Evolutionary conservation across 2,797 vertebrate genomes (phyloP).

Genomic region (Anguilla anguilla): DNA sequence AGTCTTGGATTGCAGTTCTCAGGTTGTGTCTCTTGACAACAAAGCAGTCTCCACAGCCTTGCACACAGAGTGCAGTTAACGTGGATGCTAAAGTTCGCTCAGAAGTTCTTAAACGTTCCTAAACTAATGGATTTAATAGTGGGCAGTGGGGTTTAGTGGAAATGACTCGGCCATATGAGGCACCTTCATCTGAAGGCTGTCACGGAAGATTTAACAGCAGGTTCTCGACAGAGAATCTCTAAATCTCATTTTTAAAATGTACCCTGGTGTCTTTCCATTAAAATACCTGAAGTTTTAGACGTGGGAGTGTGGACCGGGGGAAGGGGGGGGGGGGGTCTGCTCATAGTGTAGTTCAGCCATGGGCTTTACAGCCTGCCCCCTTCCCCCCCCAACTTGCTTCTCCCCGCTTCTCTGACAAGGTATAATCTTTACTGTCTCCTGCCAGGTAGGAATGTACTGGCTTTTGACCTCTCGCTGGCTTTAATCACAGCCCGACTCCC

Average conservation of each 20-base stretch:
- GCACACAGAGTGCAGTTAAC: neutral
- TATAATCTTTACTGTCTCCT: conserved; percentile 44
- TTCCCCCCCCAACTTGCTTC: conserved; percentile 38
- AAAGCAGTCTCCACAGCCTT: conserved; percentile 8
- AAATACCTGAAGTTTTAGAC: conserved; percentile 53
- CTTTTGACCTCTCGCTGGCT: conserved; percentile 44
- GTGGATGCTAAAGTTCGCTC: conserved; percentile 32
- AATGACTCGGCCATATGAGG: conserved; percentile 59
- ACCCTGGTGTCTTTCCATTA: conserved; percentile 59
- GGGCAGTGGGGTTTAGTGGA: conserved; percentile 55
- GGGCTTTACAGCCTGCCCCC: conserved; percentile 29
- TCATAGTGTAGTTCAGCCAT: conserved; percentile 41
- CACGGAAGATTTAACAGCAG: conserved; percentile 59
- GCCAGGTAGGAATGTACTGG: conserved; percentile 55
- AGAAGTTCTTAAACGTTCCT: conserved; percentile 46
- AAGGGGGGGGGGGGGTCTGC: conserved; percentile 28
- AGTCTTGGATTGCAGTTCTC: conserved; percentile 9
- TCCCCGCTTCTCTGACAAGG: conserved; percentile 35
- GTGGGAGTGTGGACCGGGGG: conserved; percentile 23
- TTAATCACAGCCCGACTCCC: conserved; percentile 51
- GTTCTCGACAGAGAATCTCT: conserved; percentile 51
- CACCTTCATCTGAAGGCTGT: conserved; percentile 57
- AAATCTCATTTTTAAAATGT: conserved; percentile 65
- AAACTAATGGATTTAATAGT: conserved; percentile 37
- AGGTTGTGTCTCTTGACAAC: neutral